phyloP scores from a whole-genome alignment of 1,140 invertebrate species.

The Mycetomoellerius zeteki region DNA sequence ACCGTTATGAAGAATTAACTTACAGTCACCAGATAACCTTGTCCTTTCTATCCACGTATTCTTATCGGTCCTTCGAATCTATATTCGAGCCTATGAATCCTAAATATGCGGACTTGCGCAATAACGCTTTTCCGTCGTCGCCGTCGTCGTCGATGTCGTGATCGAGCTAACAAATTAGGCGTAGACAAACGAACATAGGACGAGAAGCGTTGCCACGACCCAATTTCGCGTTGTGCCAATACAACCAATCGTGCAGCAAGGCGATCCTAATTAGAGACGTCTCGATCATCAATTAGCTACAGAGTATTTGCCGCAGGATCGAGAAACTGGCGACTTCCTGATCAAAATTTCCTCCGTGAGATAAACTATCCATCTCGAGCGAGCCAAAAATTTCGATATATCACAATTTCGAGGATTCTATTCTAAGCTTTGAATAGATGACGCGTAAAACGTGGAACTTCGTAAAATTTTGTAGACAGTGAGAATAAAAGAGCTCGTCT shows the following conservation, averaged over 20 bases:
- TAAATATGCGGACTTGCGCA: conserved; percentile 65
- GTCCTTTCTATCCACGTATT: conserved; percentile 28
- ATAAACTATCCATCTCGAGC: not conserved
- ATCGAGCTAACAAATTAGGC: conserved; percentile 15
- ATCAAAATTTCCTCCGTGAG: not conserved
- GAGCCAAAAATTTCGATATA: conserved; percentile 16
- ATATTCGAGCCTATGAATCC: conserved; percentile 64
- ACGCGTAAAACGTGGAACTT: not conserved
- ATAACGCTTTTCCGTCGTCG: not conserved
- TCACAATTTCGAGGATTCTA: conserved; percentile 49
- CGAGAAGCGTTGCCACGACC: conserved; percentile 74
- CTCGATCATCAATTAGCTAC: conserved; percentile 71
- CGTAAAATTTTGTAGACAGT: not conserved
- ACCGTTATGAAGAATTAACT: conserved; percentile 20
- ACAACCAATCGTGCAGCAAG: conserved; percentile 64
- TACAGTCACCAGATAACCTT: conserved; percentile 18
- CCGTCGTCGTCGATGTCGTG: not conserved
- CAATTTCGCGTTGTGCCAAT: conserved; percentile 81
- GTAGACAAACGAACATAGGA: conserved; percentile 63
- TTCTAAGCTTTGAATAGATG: conserved; percentile 28
- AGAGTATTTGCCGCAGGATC: conserved; percentile 37
- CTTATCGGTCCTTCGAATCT: conserved; percentile 45
- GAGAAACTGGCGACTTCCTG: conserved; percentile 50
- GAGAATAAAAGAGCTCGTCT: not conserved
- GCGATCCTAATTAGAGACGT: conserved; percentile 76